Evolutionary conservation across 2,888 invertebrate species (phyloP), one percentile per base, ranked within the genome.

Genomic region (Hofmannophila pseudospretella): DNA sequence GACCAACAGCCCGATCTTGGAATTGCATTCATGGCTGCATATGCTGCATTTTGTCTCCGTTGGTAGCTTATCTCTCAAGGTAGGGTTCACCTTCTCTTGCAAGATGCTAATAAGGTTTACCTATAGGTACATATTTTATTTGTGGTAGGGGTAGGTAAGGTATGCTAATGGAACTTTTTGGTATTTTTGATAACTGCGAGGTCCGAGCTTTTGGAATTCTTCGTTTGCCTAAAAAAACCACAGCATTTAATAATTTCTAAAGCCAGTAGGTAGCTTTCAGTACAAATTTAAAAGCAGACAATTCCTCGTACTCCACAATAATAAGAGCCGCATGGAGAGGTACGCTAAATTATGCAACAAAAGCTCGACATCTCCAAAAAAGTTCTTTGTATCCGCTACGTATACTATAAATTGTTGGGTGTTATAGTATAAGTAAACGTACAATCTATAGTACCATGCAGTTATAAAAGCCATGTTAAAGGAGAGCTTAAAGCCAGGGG

Each of bases 401-500:
- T 55, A 16, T 48, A 50, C 52, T 55, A 51, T 56, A 58, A 59
- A 56, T 58, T 57, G 54, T 54, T 47, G 48, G 47, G 32, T 42
- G 47, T 44, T 56, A 47, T 47, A 43, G 35, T 31, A 19, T 16
- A 19, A 13, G 8, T 25, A 32, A 13, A 19, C 12, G 26, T 27
- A 5, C 25, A 14, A 2, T 9, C 32, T 27, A 25, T 26, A 19
- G 25, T 36, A 12, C 23, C 10, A 34, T 23, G 16, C 22, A 30
- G 36, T 34, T 34, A 38, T 45, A 46, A 49, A 44, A 53, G 52
- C 49, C 37, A 48, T 35, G 30, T 25, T 41, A 47, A 51, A 58
- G 54, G 58, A 59, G 54, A 67, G 58, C 62, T 67, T 61, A 59
- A 67, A 67, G 54, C 58, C 44, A 45, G 56, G 61, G 66, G 63